Evolutionary conservation across 2,113 vertebrate species (phyloP).

Genomic region (Xiphophorus hellerii): DNA sequence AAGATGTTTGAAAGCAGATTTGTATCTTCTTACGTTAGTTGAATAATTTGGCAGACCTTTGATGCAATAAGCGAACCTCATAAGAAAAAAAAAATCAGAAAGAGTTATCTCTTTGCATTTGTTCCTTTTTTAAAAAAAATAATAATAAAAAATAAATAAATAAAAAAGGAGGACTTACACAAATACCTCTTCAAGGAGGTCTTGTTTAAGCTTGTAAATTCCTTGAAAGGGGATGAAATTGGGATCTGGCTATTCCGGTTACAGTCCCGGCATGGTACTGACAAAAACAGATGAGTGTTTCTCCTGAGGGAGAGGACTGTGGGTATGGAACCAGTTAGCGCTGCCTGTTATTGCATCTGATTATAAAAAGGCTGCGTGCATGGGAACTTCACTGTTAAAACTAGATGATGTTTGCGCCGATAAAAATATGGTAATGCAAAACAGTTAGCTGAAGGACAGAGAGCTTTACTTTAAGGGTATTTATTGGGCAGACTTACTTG

Average conservation of each 20-base stretch:
- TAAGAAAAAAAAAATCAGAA: slow-evolving; percentile 33
- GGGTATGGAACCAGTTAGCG: slow-evolving; percentile 75
- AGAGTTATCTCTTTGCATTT: slow-evolving; percentile 22
- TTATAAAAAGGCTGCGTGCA: slow-evolving; percentile 69
- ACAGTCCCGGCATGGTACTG: slow-evolving; percentile 67
- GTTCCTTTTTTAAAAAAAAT: not conserved
- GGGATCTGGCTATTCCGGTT: slow-evolving; percentile 65
- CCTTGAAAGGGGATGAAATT: slow-evolving; percentile 72
- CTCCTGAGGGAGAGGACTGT: slow-evolving; percentile 65
- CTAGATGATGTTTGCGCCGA: slow-evolving; percentile 62
- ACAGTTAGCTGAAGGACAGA: slow-evolving; percentile 53
- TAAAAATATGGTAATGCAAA: slow-evolving; percentile 68
- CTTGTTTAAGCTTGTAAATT: slow-evolving; percentile 70
- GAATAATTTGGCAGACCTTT: slow-evolving; percentile 43
- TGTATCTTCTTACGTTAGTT: slow-evolving; percentile 35
- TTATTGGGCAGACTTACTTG: slow-evolving; percentile 37
- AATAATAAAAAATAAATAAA: not conserved
- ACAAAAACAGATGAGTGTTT: slow-evolving; percentile 76
- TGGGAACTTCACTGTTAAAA: slow-evolving; percentile 71
- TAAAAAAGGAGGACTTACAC: slow-evolving; percentile 15
- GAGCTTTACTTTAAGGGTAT: slow-evolving; percentile 34
- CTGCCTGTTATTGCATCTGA: slow-evolving; percentile 79
- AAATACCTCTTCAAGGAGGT: slow-evolving; percentile 71
- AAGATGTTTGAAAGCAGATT: slow-evolving; percentile 51
- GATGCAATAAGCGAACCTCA: slow-evolving; percentile 35